A percentile compares a stretch with the other conserved stretches of the same genome.
Conservation (phyloP, 2,888 invertebrate genomes). For the Orgyia antiqua region DNA sequence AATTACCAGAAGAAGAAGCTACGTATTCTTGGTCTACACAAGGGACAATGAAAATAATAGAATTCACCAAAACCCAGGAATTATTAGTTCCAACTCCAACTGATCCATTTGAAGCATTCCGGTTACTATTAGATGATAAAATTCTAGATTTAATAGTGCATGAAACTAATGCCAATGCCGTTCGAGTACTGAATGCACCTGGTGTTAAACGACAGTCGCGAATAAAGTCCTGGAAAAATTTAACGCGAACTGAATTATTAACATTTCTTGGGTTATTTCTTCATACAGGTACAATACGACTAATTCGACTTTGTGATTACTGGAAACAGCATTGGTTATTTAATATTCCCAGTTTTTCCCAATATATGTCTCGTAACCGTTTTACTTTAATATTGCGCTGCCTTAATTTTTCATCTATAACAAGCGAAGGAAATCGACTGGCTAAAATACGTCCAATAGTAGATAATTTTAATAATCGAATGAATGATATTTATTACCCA, state of each 20-base stretch:
- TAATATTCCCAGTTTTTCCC: conserved; percentile 9
- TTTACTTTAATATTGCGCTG: conserved; percentile 9
- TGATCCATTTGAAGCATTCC: conserved; percentile 11
- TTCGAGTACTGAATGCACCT: neutral
- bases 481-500: conserved; percentile 12
- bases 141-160: conserved; percentile 7
- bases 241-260: conserved; percentile 19
- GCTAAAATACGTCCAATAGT: conserved; percentile 6
- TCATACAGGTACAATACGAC: conserved; percentile 38
- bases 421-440: neutral
- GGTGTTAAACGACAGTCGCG: conserved; percentile 1
- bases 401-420: neutral
- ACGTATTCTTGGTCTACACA: conserved; percentile 7
- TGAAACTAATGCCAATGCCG: conserved; percentile 10
- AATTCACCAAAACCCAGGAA: conserved; percentile 6
- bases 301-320: conserved; percentile 22
- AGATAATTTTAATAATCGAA: conserved; percentile 10
- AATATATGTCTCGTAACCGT: conserved; percentile 12
- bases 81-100: conserved; percentile 7
- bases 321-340: conserved; percentile 12
- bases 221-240: conserved; percentile 30
- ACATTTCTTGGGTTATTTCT: conserved; percentile 43
- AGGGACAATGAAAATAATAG: conserved; percentile 8
- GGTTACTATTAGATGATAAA: conserved; percentile 8
- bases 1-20: conserved; percentile 7